Evolutionary conservation across 1,140 invertebrate species (phyloP).

Genomic region (Wasmannia auropunctata): DNA sequence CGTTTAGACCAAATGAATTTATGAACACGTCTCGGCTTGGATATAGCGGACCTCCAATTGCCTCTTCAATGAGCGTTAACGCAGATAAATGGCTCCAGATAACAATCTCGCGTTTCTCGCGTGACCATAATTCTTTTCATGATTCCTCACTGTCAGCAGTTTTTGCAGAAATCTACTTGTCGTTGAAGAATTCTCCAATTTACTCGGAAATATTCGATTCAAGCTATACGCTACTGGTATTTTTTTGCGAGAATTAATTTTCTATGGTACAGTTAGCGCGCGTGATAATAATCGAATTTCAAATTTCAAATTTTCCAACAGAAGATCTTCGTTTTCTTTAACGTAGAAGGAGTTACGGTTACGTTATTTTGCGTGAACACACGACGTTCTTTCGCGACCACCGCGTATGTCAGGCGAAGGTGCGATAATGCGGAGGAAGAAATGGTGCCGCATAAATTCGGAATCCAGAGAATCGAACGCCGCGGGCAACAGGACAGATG

Average conservation of each 20-base stretch:
- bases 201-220: neutral
- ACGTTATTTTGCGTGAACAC: neutral
- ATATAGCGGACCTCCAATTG: slow-evolving; percentile 70
- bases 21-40: slow-evolving; percentile 66
- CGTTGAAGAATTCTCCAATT: neutral
- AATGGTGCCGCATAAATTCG: slow-evolving; percentile 59
- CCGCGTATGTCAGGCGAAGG: neutral
- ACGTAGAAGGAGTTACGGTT: neutral
- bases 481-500: slow-evolving; percentile 62
- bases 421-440: slow-evolving; percentile 44
- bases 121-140: slow-evolving; percentile 50
- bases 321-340: neutral
- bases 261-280: neutral
- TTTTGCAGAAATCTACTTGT: slow-evolving; percentile 43
- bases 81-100: slow-evolving; percentile 73
- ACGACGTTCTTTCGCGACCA: neutral
- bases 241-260: neutral
- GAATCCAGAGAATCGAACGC: slow-evolving; percentile 52
- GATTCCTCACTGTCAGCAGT: slow-evolving; percentile 36
- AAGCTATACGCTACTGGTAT: neutral
- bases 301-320: neutral
- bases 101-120: slow-evolving; percentile 60
- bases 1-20: slow-evolving; percentile 74
- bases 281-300: no score
- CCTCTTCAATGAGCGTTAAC: slow-evolving; percentile 72